These are phyloP conservation scores for Bombus turneri DNA, from an alignment of 1,140 invertebrate species.

Conservation along the genomic window DNA sequence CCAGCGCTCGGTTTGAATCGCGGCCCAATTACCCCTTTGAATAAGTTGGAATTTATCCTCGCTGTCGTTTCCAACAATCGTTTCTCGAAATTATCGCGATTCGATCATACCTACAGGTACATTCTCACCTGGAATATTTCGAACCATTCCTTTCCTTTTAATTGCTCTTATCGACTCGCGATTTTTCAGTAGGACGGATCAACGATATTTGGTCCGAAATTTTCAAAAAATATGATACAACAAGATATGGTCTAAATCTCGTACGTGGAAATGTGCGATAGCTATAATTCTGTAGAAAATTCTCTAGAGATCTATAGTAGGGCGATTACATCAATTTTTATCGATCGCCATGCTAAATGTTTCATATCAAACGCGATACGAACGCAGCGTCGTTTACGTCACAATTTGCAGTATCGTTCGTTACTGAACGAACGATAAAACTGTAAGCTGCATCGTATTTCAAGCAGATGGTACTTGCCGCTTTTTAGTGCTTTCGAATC, in stretches of 20 bases:
- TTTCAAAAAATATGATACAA: no score
- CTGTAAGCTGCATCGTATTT: neutral
- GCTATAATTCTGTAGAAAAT: neutral
- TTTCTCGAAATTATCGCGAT: neutral
- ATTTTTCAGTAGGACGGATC: neutral
- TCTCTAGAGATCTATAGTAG: no score
- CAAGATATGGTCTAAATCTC: neutral
- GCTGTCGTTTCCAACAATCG: neutral
- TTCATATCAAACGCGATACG: neutral
- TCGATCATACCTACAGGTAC: neutral
- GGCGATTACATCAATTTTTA: neutral
- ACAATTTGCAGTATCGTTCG: neutral
- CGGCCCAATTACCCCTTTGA: neutral
- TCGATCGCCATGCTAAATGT: rapidly evolving
- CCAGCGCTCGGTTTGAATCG: neutral
- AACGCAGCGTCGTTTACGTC: neutral
- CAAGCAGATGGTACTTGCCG: no score
- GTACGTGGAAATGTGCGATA: no score
- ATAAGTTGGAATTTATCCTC: neutral
- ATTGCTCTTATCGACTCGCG: neutral
- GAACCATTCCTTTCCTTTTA: neutral
- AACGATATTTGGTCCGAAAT: neutral
- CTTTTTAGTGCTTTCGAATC: neutral
- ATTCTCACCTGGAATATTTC: neutral
- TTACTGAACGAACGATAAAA: neutral